Evolutionary conservation across 2,113 vertebrate genomes (phyloP).

Genomic region (Abramis brama): DNA sequence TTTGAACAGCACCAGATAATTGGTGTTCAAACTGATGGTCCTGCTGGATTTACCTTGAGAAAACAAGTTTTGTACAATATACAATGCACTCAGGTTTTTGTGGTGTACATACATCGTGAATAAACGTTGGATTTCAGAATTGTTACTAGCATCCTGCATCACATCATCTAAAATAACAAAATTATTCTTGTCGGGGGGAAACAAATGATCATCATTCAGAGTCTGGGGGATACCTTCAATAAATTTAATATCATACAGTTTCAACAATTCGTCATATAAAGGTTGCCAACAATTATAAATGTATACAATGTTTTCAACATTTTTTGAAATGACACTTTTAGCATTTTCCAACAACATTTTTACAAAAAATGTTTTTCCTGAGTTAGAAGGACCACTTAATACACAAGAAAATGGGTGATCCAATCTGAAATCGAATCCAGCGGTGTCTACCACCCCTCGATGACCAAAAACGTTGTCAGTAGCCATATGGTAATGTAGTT

Average conservation of each 20-base stretch:
- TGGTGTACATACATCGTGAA: conserved; percentile 4
- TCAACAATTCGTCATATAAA: too few relatives aligned
- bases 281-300: too few relatives aligned
- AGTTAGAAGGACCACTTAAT: neutral
- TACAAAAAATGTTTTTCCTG: conserved; percentile 6
- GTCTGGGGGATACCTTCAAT: neutral
- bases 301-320: too few relatives aligned
- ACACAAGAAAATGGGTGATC: neutral
- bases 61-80: conserved; percentile 23
- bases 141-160: neutral
- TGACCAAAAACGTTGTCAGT: neutral
- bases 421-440: neutral
- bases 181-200: neutral
- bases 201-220: neutral
- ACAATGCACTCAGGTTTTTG: neutral
- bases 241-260: neutral
- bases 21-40: conserved; percentile 8
- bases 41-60: conserved; percentile 30
- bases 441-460: neutral
- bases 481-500: conserved; percentile 8
- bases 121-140: neutral
- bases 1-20: neutral
- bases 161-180: neutral
- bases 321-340: neutral
- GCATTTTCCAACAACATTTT: conserved; percentile 10